These are phyloP conservation scores for Momotus momota DNA, from an alignment of 2,797 vertebrate species.

Conservation along the genomic window DNA sequence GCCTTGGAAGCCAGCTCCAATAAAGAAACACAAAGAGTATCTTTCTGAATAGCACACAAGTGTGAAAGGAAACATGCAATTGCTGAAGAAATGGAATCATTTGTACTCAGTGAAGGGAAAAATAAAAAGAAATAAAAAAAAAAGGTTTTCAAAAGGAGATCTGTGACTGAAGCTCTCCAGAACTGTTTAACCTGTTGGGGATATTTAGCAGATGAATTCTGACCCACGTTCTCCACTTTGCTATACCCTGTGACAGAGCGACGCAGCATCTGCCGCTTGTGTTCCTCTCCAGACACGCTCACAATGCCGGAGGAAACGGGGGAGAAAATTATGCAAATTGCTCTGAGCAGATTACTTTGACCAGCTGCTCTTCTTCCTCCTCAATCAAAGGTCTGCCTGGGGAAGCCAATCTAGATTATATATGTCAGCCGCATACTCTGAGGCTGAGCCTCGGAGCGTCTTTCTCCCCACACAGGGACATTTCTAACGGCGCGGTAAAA, in stretches of 20 bases:
- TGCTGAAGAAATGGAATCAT: constrained; percentile 71
- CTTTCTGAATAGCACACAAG: constrained; percentile 56
- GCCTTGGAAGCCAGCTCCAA: constrained; percentile 8
- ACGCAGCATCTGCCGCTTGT: constrained; percentile 76
- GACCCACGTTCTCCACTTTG: constrained; percentile 76
- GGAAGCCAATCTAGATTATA: constrained; percentile 70
- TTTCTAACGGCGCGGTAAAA: not conserved
- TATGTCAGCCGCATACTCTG: constrained; percentile 40
- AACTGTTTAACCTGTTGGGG: constrained; percentile 81
- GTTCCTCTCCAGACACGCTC: constrained; percentile 74
- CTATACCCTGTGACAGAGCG: constrained; percentile 55
- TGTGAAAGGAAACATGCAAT: constrained; percentile 68
- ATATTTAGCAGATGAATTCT: constrained; percentile 85
- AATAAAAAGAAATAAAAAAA: constrained; percentile 17
- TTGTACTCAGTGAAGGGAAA: constrained; percentile 63
- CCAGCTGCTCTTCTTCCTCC: constrained; percentile 79
- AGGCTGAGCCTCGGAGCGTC: not conserved
- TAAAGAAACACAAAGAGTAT: constrained; percentile 66
- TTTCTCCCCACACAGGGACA: not conserved
- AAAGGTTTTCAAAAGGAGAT: constrained; percentile 69
- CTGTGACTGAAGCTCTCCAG: constrained; percentile 79
- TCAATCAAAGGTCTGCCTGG: constrained; percentile 70
- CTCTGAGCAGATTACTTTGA: constrained; percentile 76
- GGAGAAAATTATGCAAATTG: constrained; percentile 81
- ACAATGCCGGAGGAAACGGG: constrained; percentile 77